Evolutionary conservation across 2,888 invertebrate genomes (phyloP).

Genomic region (Electrophaes corylata): DNA sequence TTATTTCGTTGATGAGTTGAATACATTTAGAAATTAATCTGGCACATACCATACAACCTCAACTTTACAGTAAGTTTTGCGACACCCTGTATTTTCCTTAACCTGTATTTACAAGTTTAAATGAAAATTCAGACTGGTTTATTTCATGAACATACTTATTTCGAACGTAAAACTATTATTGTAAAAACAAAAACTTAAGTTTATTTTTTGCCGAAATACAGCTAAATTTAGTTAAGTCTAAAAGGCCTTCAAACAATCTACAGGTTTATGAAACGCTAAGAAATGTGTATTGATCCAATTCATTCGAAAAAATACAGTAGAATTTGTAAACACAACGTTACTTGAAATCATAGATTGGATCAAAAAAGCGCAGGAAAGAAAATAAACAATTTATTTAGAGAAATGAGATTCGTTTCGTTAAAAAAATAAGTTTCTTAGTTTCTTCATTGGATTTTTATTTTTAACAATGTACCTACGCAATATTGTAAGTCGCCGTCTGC

Average conservation of each 20-base stretch:
- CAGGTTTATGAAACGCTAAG: neutral
- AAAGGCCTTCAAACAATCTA: constrained; percentile 26
- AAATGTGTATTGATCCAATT: neutral
- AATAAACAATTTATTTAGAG: constrained; percentile 22
- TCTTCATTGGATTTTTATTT: too few relatives aligned
- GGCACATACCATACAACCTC: constrained; percentile 16
- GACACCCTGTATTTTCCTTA: constrained; percentile 36
- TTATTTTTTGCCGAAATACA: constrained; percentile 6
- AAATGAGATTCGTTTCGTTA: constrained; percentile 35
- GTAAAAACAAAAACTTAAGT: constrained; percentile 9
- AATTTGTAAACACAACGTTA: neutral
- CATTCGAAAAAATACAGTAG: neutral
- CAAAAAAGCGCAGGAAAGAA: constrained; percentile 5
- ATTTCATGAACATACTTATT: constrained; percentile 16
- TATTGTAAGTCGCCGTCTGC: too few relatives aligned
- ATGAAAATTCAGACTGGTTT: constrained; percentile 31
- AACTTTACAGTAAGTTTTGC: constrained; percentile 16
- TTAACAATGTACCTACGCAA: too few relatives aligned
- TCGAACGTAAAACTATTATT: constrained; percentile 11
- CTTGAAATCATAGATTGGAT: neutral
- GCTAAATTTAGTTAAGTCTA: constrained; percentile 18
- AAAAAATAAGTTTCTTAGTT: neutral
- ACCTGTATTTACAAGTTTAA: constrained; percentile 35
- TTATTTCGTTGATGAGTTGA: neutral
- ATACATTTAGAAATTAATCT: constrained; percentile 11